Base-by-base conservation (phyloP, 2,888 invertebrate genomes). In the Sesia apiformis region DNA sequence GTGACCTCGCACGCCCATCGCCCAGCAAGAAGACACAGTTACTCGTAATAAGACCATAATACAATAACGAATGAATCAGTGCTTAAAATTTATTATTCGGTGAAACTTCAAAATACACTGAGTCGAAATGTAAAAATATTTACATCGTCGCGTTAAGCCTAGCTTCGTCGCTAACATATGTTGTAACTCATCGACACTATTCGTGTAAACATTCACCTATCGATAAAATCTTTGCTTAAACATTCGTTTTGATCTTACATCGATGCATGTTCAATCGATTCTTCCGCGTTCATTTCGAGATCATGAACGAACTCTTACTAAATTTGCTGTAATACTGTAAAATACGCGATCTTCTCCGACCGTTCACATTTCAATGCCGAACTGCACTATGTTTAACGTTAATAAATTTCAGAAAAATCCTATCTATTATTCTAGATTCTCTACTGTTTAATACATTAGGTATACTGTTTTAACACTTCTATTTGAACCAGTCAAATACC, bases 351-450 rank as follows among this genome's bases (percentile, higher is more conserved):
- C 63, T 52, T 56, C 41, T 49, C 52, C 57, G 53, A 57, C 57
- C 57, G 42, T 53, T 42, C 55, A 63, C 38, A 38, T 7, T 38
- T 64, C 66, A 66, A 71, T 64, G 66, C 67, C 69, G 72, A 74
- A 75, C 75, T 66, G 69, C 72, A 77, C 78, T 76, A 74, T 84
- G 67, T 76, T 76, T 78, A 87, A 87, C 87, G 75, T 86, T 86
- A 81, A 87, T 87, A 87, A 85, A 87, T 87, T 88, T 88, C 83
- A 81, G 87, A 86, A 84, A 82, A 81, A 73, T 70, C 84, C 87
- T 87, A 88, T 84, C 84, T 86, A 84, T 78, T 69, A 72, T 65
- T 63, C 76, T 78, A 76, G 69, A 69, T 67, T 72, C 60, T 64
- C 81, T 81, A 83, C 74, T 63, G 63, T 65, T 70, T 68, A 67